These are phyloP conservation scores for Doryteuthis pealeii DNA, from an alignment of 1,140 invertebrate genomes.

Conservation along the genomic window DNA sequence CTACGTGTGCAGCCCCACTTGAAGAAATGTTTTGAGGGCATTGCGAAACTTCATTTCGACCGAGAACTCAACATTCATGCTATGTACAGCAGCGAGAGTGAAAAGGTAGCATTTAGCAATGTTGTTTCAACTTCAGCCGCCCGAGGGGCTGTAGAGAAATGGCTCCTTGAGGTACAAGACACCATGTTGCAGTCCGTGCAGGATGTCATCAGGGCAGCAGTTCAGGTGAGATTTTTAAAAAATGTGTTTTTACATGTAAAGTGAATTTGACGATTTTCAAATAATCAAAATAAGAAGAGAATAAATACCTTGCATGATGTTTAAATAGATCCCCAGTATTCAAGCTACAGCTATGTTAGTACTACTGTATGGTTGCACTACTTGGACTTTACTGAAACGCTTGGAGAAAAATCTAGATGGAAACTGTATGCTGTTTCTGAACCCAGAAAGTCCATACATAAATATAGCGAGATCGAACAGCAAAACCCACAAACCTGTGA, in stretches of 20 bases:
- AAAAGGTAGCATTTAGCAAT: slow-evolving; percentile 52
- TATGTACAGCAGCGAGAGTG: slow-evolving; percentile 61
- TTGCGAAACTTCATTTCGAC: slow-evolving; percentile 60
- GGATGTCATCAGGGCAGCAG: slow-evolving; percentile 53
- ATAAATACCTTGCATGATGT: too few relatives aligned
- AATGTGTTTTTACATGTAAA: neutral
- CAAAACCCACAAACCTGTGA: too few relatives aligned
- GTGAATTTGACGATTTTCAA: too few relatives aligned
- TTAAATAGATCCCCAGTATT: too few relatives aligned
- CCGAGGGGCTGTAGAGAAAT: slow-evolving; percentile 60
- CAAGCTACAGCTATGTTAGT: too few relatives aligned
- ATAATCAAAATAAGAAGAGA: too few relatives aligned
- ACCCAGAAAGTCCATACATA: too few relatives aligned
- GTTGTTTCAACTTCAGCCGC: slow-evolving; percentile 58
- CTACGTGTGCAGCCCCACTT: slow-evolving; percentile 60
- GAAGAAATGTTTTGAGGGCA: slow-evolving; percentile 63
- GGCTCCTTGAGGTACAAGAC: slow-evolving; percentile 61
- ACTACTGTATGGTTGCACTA: too few relatives aligned
- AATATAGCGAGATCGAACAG: too few relatives aligned
- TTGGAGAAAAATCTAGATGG: too few relatives aligned
- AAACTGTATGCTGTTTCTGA: too few relatives aligned
- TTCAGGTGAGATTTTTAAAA: slow-evolving; percentile 42
- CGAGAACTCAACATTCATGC: slow-evolving; percentile 56
- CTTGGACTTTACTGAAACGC: too few relatives aligned
- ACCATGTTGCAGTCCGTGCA: slow-evolving; percentile 57